Conservation (phyloP, 2,888 invertebrate genomes). For the Oxytorus armatus region DNA sequence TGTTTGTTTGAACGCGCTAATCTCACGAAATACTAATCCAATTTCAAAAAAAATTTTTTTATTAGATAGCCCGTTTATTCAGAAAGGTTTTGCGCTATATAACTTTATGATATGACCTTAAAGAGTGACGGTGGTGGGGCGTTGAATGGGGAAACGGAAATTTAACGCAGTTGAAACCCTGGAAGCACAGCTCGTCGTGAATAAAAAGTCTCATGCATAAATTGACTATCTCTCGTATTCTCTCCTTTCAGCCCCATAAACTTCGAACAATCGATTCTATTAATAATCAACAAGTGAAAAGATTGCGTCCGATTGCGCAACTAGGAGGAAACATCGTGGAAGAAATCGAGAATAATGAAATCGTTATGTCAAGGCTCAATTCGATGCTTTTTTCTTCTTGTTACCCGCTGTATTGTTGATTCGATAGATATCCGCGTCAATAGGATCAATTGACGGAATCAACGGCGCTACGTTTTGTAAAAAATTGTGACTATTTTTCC, state of each 20-base stretch:
- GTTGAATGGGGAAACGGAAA: no score
- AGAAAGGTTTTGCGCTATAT: no score
- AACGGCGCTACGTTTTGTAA: constrained; percentile 1
- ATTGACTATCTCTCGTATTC: no score
- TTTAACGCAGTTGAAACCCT: no score
- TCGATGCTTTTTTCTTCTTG: background rate
- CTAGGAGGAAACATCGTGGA: background rate
- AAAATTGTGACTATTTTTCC: background rate
- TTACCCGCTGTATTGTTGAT: background rate
- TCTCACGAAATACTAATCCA: no score
- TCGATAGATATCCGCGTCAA: background rate
- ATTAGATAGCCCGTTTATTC: no score
- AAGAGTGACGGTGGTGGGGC: no score
- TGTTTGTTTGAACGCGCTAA: no score
- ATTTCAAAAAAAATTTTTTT: no score
- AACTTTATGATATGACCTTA: no score
- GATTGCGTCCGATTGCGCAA: constrained; percentile 16
- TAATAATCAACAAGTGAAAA: constrained; percentile 20
- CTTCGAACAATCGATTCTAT: background rate
- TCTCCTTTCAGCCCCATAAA: background rate
- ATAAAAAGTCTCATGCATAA: no score
- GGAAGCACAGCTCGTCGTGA: no score
- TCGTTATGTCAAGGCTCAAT: constrained; percentile 5
- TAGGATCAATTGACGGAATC: constrained; percentile 48
- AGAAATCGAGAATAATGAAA: constrained; percentile 12